phyloP scores from a whole-genome alignment of 2,888 invertebrate species.

The Orthosia cruda region DNA sequence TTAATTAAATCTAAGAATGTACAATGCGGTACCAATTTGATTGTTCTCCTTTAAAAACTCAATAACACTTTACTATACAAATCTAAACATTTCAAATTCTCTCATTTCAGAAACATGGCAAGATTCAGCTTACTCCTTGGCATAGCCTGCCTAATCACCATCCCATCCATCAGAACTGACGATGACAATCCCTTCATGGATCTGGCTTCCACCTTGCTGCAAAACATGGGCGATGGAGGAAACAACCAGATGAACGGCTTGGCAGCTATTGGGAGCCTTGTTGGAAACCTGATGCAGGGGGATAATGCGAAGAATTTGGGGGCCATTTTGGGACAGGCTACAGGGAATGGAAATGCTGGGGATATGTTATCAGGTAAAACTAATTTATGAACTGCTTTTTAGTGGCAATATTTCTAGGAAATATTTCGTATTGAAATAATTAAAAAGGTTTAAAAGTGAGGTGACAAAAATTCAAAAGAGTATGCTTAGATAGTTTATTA shows the following conservation, averaged over 20 bases:
- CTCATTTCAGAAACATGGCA: conserved; percentile 78
- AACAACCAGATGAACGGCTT: conserved; percentile 83
- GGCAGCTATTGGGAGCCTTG: conserved; percentile 93
- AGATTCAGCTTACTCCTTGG: conserved; percentile 73
- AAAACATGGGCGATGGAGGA: conserved; percentile 90
- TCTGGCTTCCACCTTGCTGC: conserved; percentile 93
- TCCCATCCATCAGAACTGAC: conserved; percentile 80
- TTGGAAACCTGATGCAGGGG: conserved; percentile 94
- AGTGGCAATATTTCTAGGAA: too few species aligned
- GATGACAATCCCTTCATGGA: conserved; percentile 93
- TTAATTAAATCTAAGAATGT: too few species aligned
- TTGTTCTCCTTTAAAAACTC: too few species aligned
- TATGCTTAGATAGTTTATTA: too few species aligned
- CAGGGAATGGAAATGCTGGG: conserved; percentile 81
- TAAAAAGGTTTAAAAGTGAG: too few species aligned
- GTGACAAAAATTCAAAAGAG: too few species aligned
- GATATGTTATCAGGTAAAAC: conserved; percentile 88
- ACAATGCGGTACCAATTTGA: too few species aligned
- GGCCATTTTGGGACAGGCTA: conserved; percentile 80
- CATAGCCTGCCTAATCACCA: conserved; percentile 75
- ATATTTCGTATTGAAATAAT: too few species aligned
- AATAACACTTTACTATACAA: too few species aligned
- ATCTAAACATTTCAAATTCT: neutral
- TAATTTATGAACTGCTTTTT: neutral
- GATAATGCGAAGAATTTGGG: conserved; percentile 92